Evolutionary conservation across 2,113 vertebrate genomes (phyloP), one percentile per base, ranked within the genome.

Genomic region (Pseudorectes ferrugineus): DNA sequence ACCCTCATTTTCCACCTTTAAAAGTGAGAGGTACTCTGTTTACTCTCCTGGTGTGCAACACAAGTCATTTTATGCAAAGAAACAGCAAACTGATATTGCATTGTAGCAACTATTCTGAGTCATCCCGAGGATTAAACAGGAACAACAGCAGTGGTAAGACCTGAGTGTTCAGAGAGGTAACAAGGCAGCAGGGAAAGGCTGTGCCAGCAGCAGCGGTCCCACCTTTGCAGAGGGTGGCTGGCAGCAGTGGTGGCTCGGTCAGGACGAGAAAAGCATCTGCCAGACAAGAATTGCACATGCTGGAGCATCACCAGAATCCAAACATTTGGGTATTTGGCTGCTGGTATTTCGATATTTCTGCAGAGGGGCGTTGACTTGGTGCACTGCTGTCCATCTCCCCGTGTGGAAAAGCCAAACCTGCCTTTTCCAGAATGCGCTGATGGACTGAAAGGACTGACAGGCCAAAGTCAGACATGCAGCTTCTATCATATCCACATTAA

Each of bases 31-130:
- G 65, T 78, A 35, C 40, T 91, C 51, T 81, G 12, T 91, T 93
- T 92, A 72, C 61, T 72, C 61, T 95, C 40, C 55, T 83, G 31
- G 22, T 77, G 78, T 28, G n/a, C 59, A 63, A 25, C 3, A 1
- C 23, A 65, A 92, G 63, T 57, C 16, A 68, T 85, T 94, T 95
- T 38, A 75, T 45, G 58, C 1, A 28, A 91, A 87, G 74, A 35
- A 94, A 42, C 15, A 54, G 71, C 54, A 73, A 93, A 91, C 80
- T 70, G 43, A 91, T 78, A 82, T 42, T 84, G 83, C 48, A 65
- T 75, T 94, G 58, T 76, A 43, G 45, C 80, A 89, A 40, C 45
- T n/a, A 17, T 63, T 85, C 71, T 96, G 89, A 95, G 77, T 92
- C 87, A 76, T 66, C 22, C 33, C 13, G 4, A 65, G 81, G 71